Evolutionary conservation across 2,888 invertebrate species (phyloP).

Genomic region (Branchinecta sandiegonensis): DNA sequence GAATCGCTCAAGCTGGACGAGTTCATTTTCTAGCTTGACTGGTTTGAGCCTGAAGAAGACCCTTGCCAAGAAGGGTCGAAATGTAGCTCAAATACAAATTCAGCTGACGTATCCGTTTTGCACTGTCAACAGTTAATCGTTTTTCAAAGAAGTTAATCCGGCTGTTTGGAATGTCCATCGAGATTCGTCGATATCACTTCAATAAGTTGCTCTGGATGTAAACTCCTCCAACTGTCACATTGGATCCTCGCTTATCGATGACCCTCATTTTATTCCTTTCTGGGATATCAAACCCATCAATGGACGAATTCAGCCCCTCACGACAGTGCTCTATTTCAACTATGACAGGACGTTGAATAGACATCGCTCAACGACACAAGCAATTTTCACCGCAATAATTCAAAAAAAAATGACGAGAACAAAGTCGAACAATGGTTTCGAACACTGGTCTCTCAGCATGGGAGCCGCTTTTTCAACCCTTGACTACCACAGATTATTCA

Average conservation of each 20-base stretch:
- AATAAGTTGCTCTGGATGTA: conserved; percentile 2
- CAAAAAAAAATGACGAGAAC: conserved; percentile 10
- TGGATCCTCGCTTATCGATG: conserved; percentile 14
- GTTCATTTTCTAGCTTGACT: no score
- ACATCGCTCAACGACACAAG: conserved; percentile 12
- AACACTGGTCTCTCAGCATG: conserved; percentile 8
- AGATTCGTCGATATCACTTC: neutral
- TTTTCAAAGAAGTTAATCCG: no score
- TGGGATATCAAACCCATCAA: conserved; percentile 17
- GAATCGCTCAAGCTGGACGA: no score
- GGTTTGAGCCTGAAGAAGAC: no score
- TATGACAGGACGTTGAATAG: conserved; percentile 10
- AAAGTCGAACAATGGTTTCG: neutral
- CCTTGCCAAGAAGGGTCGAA: no score
- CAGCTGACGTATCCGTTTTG: no score
- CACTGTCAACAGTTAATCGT: no score
- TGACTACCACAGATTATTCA: conserved; percentile 15
- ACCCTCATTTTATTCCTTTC: conserved; percentile 16
- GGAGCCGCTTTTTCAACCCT: conserved; percentile 15
- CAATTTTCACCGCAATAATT: conserved; percentile 16
- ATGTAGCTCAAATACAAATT: no score
- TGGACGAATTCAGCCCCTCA: conserved; percentile 14
- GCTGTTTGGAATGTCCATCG: no score
- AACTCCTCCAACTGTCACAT: conserved; percentile 14
- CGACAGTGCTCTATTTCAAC: conserved; percentile 16